phyloP scores from a whole-genome alignment of 2,113 vertebrate species.

The Caranx melampygus region DNA sequence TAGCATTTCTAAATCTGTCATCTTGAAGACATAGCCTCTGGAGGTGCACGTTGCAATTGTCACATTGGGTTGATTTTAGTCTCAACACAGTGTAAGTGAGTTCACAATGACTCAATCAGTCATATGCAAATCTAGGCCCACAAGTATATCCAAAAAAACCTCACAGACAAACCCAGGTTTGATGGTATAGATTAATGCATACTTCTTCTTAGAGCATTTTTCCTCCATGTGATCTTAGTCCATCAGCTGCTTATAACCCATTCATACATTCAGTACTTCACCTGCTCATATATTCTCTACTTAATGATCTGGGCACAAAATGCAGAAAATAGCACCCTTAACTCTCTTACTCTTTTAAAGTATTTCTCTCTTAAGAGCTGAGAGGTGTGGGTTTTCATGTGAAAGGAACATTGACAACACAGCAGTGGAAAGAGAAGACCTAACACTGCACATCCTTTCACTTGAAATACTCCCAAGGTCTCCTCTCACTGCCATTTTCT shows the following conservation, averaged over 20 bases:
- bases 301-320: not conserved
- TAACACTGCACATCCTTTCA: constrained; percentile 1
- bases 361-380: not conserved
- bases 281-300: not conserved
- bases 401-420: not conserved
- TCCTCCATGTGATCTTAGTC: not conserved
- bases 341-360: not conserved
- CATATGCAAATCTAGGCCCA: too few relatives aligned
- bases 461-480: constrained; percentile 9
- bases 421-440: not conserved
- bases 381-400: not conserved
- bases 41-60: too few relatives aligned
- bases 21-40: too few relatives aligned
- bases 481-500: constrained; percentile 25
- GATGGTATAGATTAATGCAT: not conserved
- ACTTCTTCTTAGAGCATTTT: not conserved
- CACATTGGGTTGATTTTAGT: too few relatives aligned
- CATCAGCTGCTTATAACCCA: not conserved
- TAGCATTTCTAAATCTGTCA: too few relatives aligned
- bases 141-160: not conserved
- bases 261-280: not conserved
- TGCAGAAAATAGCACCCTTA: constrained; percentile 2
- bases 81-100: too few relatives aligned
- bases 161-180: not conserved
- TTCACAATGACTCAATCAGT: too few relatives aligned